Evolutionary conservation across 2,797 vertebrate species (phyloP).

Genomic region (Peromyscus attwateri): DNA sequence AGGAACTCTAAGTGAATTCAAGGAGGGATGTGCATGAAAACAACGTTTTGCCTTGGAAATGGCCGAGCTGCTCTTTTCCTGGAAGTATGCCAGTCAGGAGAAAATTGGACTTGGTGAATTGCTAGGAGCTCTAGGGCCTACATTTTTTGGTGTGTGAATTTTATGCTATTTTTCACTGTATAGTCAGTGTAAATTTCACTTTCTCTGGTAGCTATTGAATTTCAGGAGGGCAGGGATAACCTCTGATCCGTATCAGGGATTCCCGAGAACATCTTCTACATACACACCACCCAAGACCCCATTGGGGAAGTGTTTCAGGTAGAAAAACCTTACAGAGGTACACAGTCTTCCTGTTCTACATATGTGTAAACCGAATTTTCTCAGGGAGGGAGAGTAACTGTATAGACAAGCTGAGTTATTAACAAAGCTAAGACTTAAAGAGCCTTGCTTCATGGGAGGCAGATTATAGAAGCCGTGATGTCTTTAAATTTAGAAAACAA

Average conservation of each 20-base stretch:
- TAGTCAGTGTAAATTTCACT: background rate
- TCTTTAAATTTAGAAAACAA: constrained; percentile 82
- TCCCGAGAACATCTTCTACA: background rate
- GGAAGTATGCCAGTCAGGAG: background rate
- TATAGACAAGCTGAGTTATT: constrained; percentile 23
- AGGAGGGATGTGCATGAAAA: background rate
- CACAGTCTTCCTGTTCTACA: background rate
- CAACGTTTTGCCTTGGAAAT: background rate
- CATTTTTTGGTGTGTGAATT: background rate
- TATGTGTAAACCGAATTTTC: constrained; percentile 7
- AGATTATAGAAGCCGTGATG: constrained; percentile 69
- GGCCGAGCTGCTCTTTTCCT: constrained; percentile 30
- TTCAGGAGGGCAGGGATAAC: background rate
- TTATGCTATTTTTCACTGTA: background rate
- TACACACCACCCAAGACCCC: background rate
- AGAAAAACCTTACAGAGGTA: background rate
- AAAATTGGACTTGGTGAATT: background rate
- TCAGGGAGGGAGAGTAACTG: background rate
- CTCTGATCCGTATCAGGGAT: background rate
- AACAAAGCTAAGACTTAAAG: constrained; percentile 12
- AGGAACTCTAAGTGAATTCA: background rate
- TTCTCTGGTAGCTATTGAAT: background rate
- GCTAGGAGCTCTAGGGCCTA: background rate
- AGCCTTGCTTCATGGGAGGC: constrained; percentile 55
- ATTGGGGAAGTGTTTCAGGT: background rate